Percentiles rank a stretch among this genome's conserved stretches.
Evolutionary conservation across 2,113 vertebrate genomes (phyloP).

Genomic region (Cromileptes altivelis): DNA sequence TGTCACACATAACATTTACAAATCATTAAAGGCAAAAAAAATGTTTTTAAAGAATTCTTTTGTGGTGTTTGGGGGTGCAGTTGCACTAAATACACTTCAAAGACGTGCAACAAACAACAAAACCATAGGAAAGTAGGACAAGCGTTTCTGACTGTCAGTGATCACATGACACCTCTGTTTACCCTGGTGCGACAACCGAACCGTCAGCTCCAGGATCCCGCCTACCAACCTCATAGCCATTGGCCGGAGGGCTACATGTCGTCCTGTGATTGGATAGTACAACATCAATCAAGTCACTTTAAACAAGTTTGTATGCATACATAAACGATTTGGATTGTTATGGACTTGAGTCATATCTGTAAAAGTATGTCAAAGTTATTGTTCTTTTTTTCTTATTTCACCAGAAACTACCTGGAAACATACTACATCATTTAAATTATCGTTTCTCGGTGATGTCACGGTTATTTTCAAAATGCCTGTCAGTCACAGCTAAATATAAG

Average conservation of each 20-base stretch:
- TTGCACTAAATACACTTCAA: background rate
- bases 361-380: conserved; percentile 80
- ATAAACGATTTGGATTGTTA: conserved; percentile 58
- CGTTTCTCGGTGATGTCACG: background rate
- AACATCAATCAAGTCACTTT: conserved; percentile 26
- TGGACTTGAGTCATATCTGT: conserved; percentile 55
- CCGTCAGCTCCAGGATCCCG: background rate
- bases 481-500: conserved; percentile 32
- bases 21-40: too few species aligned
- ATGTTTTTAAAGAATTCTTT: too few species aligned
- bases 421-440: background rate
- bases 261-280: conserved; percentile 24
- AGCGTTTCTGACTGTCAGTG: background rate
- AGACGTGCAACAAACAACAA: background rate
- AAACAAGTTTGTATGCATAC: conserved; percentile 57
- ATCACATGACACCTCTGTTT: conserved; percentile 77
- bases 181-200: conserved; percentile 50
- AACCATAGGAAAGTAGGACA: conserved; percentile 19
- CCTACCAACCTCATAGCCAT: conserved; percentile 42
- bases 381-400: conserved; percentile 7
- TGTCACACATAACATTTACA: too few species aligned
- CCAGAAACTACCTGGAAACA: background rate
- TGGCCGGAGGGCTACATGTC: background rate
- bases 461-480: background rate
- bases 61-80: background rate